Evolutionary conservation across 2,797 vertebrate species (phyloP), one percentile per base, ranked within the genome.

Genomic region (Falco peregrinus): DNA sequence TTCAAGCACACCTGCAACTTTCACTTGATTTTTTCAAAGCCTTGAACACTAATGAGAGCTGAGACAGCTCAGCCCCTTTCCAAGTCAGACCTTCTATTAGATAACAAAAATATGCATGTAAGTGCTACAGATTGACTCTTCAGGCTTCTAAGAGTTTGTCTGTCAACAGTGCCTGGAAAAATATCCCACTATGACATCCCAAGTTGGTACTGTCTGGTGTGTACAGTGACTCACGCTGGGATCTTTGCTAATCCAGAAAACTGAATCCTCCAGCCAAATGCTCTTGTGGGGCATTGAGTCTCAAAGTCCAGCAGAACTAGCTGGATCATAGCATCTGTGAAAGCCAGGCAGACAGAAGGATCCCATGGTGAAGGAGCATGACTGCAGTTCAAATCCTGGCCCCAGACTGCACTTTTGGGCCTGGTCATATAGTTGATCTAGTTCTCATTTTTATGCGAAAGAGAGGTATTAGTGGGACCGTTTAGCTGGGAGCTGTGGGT

Each of bases 1-100:
- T 70, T 84, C 25, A 47, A 69, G 25, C 35, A 73, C 29, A 16
- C 39, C 43, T n/a, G 22, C 20, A 89, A 48, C 16, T 76, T 94
- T 22, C 39, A 21, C n/a, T 60, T 71, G 43, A 11, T 83, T 85
- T 85, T 95, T 92, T 92, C 45, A 53, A 71, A 89, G n/a, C 13
- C 11, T 87, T 45, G 25, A 59, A 18, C 24, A 14, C 9, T 65
- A 59, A 35, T 19, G 51, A 78, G 47, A 81, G 28, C 12, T 50
- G 68, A 83, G 75, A n/a, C 1, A 59, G 12, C 35, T 86, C 79
- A 69, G 28, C 8, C 39, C 13, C 60, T 67, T 74, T 84, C 50
- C 59, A 75, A 65, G 41, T 57, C 64, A 87, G 85, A 41, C 29
- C 26, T 79, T 89, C 54, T n/a, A 17, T 85, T 48, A 69, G 33